Base-by-base conservation (phyloP, 2,888 invertebrate species). In the Xestia xanthographa region DNA sequence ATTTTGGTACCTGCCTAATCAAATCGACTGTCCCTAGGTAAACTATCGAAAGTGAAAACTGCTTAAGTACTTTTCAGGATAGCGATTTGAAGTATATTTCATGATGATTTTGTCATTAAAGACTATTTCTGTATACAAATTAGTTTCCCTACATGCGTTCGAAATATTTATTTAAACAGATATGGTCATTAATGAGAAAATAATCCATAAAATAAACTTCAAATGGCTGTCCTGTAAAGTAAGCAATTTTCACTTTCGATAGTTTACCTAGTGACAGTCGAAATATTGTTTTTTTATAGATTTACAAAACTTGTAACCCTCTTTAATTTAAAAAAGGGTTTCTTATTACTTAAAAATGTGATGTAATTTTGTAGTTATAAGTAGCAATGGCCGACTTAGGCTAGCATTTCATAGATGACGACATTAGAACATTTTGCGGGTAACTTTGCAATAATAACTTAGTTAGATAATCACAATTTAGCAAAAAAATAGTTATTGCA, bases 261-360 rank as follows among this genome's bases (percentile, higher is more conserved):
- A 48, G 20, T 20, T 48, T 48, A 48, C 48, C 48, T 48, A 45
- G 5, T 1, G 45, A 45, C 48, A 48, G 20, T 20, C 1, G 20
- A 48, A 45, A 60, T 63, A 66, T 53, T 56, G 5, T 34, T 74
- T 74, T 70, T 70, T 62, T 62, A 62, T 60, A 82, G 72, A 63
- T 67, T 83, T 65, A 73, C 67, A 76, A 56, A 66, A 62, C 63
- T 68, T 71, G 48, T 56, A 22, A 48, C 34, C 62, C 48, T 60
- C 22, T 56, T 66, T 60, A 65, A 34, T 14, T 77, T 78, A 79
- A 79, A 68, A 70, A 74, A 82, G 82, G 82, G 82, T 79, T 89
- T 87, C 89, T 90, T 91, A 89, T 90, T 92, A 92, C 91, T 91
- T 93, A 92, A 92, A 90, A 91, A 90, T 93, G 93, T 94, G 92